Evolutionary conservation across 2,113 vertebrate genomes (phyloP), one percentile per base, ranked within the genome.

Genomic region (Bufo gargarizans): DNA sequence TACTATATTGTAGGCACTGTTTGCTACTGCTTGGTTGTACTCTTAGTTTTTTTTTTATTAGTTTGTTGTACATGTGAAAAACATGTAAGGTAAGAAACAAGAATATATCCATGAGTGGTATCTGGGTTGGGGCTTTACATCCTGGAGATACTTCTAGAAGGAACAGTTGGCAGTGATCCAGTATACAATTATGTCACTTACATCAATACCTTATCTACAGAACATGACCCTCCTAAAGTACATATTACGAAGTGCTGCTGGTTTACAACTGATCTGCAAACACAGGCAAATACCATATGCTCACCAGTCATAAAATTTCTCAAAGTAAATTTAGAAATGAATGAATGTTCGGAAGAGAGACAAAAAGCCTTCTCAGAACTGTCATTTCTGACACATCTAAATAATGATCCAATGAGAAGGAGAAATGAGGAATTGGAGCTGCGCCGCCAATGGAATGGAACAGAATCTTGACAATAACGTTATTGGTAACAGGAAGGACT

Each of bases 191-290:
- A 72, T 74, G 45, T 45, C 16, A 72, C 13, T 43, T 72, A n/a
- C 6, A 72, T 72, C 43, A 6, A 49, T 74, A 74, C 6, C 71
- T 74, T 74, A 74, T 74, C 71, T 74, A 74, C 71, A 74, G 71
- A 45, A 74, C 71, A 74, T 74, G 53, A 79, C 50, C 77, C 50
- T 80, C 55, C 77, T 33, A 33, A 58, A 43, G 56, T 19, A 80
- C 59, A 80, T 55, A 80, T 7, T 59, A 59, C 22, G 50, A 56
- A 10, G 59, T 7, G n/a, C 50, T 17, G 9, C 20, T 56, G 77
- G 77, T 53, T 71, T 43, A 22, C 50, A 43, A 22, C 78, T 80
- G 13, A 58, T 59, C 53, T 58, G 53, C 77, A 79, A 79, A 79
- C 20, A 80, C 19, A 6, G 77, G 6, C 78, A 80, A 5, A 56